Base-by-base conservation (phyloP, 2,888 invertebrate genomes). In the Carpatolechia fugitivella region DNA sequence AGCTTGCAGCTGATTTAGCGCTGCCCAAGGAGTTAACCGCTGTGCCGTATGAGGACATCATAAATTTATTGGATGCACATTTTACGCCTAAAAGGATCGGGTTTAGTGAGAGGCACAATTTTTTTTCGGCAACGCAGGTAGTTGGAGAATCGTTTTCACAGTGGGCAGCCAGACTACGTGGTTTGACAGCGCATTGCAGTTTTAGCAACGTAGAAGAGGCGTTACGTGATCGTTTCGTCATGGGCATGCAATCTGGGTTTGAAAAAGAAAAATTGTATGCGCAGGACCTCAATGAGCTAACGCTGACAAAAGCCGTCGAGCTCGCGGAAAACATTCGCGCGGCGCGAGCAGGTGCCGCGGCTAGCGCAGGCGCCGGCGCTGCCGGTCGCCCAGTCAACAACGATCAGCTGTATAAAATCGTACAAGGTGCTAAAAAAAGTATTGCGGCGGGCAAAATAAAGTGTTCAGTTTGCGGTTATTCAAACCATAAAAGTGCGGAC, bases 201-300 rank as follows among this genome's bases (percentile, higher is more conserved):
- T 41, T 41, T 7, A 8, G 10, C 14, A 41, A 14, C 11, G 16
- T 41, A 3, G 20, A 41, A 20, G 41, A 41, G 4, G 14, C 41
- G 7, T 14, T 41, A n/a, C 41, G 41, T 14, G 41, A 41, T 14
- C 13, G 41, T 10, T 41, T 41, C 46, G 29, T 58, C 2, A 57
- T 60, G 54, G 59, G 60, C 0, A 59, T 60, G 61, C 35, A 33
- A 29, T 44, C 59, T n/a, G 56, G 61, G 7, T 30, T 44, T 0
- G 64, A 65, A 8, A 60, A 59, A 13, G 60, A 65, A 18, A 61
- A 62, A 47, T 20, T 63, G 24, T 65, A 41, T 10, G 41, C 41
- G 11, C 5, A 10, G 5, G 41, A 41, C 20, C 18, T 41, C 10
- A 41, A 7, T 3, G 11, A 41, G 3, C 14, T 41, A 14, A 41